Evolutionary conservation across 2,797 vertebrate species (phyloP).

Genomic region (Sitta carolinensis): DNA sequence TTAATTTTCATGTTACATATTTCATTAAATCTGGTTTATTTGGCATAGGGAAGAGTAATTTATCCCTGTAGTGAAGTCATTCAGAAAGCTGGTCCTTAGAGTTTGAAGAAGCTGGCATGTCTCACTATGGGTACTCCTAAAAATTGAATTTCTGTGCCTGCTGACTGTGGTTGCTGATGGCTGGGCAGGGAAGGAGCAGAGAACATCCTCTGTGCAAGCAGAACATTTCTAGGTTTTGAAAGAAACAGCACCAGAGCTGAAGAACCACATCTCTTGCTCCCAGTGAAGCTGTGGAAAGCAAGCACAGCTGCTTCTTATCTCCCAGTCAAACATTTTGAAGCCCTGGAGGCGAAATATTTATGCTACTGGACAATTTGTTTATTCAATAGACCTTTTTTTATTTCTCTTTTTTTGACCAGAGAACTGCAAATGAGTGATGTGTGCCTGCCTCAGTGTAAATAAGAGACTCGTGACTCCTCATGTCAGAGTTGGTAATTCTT

Average conservation of each 20-base stretch:
- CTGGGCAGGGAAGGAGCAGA: not conserved
- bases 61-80: not conserved
- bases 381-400: not conserved
- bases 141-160: not conserved
- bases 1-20: not conserved
- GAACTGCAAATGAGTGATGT: not conserved
- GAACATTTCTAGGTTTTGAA: not conserved
- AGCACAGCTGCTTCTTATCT: conserved; percentile 50
- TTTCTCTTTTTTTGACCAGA: not conserved
- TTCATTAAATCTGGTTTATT: not conserved
- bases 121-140: not conserved
- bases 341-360: conserved; percentile 36
- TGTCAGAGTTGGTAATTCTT: not conserved
- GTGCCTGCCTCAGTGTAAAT: not conserved
- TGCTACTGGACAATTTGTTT: conserved; percentile 61
- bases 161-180: not conserved
- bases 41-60: not conserved
- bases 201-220: not conserved
- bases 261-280: not conserved
- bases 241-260: not conserved
- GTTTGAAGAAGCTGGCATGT: not conserved
- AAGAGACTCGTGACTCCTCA: not conserved
- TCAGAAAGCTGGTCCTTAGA: not conserved
- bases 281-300: not conserved
- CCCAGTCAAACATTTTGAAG: conserved; percentile 29